phyloP scores from a whole-genome alignment of 2,113 vertebrate species.

The Numenius arquata region DNA sequence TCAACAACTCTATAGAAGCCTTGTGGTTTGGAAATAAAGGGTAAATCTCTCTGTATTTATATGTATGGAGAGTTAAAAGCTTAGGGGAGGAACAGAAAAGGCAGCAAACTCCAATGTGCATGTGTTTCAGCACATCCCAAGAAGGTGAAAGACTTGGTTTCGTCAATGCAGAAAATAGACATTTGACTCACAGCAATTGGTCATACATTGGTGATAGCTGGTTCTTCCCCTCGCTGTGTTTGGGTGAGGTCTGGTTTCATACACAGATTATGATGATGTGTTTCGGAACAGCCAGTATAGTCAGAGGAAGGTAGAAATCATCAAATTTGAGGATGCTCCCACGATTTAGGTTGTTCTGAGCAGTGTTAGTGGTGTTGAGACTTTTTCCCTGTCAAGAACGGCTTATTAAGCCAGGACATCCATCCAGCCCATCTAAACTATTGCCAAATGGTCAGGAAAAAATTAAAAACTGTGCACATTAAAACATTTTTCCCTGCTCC shows the following conservation, averaged over 20 bases:
- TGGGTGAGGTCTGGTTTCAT: neutral
- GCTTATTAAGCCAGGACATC: neutral
- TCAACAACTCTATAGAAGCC: neutral
- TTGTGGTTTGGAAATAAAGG: neutral
- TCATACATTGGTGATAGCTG: neutral
- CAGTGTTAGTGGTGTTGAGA: neutral
- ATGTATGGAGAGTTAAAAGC: neutral
- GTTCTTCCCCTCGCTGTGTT: neutral
- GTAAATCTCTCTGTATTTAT: neutral
- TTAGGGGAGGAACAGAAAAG: neutral
- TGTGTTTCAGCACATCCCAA: neutral
- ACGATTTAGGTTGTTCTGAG: neutral
- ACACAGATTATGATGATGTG: neutral
- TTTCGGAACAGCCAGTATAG: neutral
- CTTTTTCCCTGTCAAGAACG: neutral
- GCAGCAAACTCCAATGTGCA: neutral
- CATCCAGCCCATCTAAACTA: neutral
- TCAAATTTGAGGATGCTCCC: neutral
- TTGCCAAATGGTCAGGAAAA: neutral
- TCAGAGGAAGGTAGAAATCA: neutral
- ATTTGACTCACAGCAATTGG: neutral
- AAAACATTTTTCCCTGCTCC: neutral
- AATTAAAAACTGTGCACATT: neutral
- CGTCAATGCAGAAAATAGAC: neutral
- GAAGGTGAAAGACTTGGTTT: neutral